phyloP scores from a whole-genome alignment of 2,797 vertebrate species.

The Denticeps clupeoides region DNA sequence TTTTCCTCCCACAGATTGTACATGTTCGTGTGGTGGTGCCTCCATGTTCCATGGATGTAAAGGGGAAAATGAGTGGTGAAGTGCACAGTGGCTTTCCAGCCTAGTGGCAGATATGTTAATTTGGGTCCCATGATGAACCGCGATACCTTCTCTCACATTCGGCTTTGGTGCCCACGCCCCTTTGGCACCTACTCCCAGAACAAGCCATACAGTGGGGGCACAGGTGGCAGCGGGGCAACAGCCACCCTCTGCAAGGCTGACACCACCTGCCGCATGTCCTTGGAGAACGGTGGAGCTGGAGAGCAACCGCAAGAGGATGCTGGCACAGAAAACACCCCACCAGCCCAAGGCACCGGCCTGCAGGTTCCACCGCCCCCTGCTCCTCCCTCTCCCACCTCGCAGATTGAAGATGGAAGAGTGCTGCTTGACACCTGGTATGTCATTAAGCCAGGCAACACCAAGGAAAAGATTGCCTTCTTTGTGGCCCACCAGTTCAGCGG shows the following conservation, averaged over 20 bases:
- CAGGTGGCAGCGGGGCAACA: conserved; percentile 38
- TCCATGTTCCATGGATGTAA: conserved; percentile 27
- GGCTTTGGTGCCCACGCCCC: conserved; percentile 88
- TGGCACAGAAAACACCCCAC: conserved; percentile 65
- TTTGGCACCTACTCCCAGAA: conserved; percentile 86
- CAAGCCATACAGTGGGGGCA: conserved; percentile 60
- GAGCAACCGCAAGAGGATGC: conserved; percentile 45
- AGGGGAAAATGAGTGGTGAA: conserved; percentile 44
- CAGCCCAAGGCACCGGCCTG: conserved; percentile 40
- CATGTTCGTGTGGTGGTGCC: conserved; percentile 17
- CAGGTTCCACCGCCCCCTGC: conserved; percentile 23
- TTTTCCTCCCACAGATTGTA: conserved; percentile 12
- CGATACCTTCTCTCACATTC: conserved; percentile 80
- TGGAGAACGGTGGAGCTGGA: conserved; percentile 35
- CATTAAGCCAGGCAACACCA: conserved; percentile 94
- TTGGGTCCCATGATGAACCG: conserved; percentile 73
- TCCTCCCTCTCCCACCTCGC: conserved; percentile 46
- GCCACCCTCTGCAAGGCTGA: conserved; percentile 52
- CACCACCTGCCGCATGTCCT: conserved; percentile 36
- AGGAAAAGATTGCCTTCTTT: conserved; percentile 95
- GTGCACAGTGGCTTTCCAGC: conserved; percentile 41
- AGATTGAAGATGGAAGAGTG: conserved; percentile 78
- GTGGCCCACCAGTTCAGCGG: conserved; percentile 88
- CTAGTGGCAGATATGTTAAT: conserved; percentile 54
- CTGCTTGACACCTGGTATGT: conserved; percentile 94